Conservation (phyloP, 2,113 vertebrate species). For the Ceuthmochares aereus region DNA sequence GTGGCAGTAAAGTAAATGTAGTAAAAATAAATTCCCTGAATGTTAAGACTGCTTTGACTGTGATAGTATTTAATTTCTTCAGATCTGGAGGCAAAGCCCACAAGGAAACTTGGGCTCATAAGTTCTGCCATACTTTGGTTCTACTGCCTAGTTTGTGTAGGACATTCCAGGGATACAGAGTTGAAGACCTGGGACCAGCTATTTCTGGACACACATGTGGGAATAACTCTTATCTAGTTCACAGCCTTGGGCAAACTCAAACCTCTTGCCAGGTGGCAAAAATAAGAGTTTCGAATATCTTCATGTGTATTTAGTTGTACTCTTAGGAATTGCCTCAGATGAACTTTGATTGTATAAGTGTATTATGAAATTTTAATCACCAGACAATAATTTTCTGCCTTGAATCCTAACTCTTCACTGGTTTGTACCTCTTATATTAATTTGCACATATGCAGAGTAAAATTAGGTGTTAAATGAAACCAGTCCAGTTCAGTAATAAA, state of each 20-base stretch:
- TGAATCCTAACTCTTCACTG: not conserved
- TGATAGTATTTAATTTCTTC: not conserved
- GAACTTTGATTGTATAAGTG: not conserved
- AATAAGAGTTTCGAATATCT: not conserved
- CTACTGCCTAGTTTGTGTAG: not conserved
- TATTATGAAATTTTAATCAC: not conserved
- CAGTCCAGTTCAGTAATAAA: not conserved
- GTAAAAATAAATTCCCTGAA: not conserved
- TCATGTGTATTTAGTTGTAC: not conserved
- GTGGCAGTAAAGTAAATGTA: not conserved
- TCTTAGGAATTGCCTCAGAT: not conserved
- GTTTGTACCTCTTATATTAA: not conserved
- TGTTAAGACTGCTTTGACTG: not conserved
- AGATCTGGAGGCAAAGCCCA: not conserved
- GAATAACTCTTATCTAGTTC: not conserved
- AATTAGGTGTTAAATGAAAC: constrained; percentile 44
- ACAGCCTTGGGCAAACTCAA: not conserved
- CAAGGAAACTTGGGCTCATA: not conserved
- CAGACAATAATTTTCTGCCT: not conserved
- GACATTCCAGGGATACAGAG: not conserved
- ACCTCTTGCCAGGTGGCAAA: not conserved
- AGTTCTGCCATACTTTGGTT: not conserved
- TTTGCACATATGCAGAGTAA: constrained; percentile 13
- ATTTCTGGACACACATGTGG: not conserved
- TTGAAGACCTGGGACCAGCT: not conserved